Evolutionary conservation across 2,797 vertebrate species (phyloP).

Genomic region (Smutsia temminckii): DNA sequence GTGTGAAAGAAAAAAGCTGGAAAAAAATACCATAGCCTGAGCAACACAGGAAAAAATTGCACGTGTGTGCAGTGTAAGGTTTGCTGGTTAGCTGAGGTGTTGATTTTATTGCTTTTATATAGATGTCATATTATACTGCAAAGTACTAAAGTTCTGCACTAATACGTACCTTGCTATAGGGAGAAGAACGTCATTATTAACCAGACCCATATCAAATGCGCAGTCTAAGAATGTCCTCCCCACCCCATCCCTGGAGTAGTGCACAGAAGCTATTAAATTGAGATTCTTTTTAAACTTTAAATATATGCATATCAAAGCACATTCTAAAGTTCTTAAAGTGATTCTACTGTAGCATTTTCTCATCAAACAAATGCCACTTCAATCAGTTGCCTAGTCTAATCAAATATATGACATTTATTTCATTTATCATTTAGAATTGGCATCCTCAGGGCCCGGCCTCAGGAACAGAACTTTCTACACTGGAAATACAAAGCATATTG

Average conservation of each 20-base stretch:
- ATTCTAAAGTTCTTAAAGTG: background rate
- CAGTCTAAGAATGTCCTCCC: background rate
- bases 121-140: background rate
- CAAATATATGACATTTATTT: background rate
- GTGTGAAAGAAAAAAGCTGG: slow-evolving; percentile 2
- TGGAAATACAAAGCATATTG: background rate
- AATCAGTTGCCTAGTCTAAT: background rate
- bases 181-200: background rate
- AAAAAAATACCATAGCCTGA: background rate
- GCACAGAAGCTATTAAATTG: background rate
- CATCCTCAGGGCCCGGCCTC: background rate
- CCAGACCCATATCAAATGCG: background rate
- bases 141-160: background rate
- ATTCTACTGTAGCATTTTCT: background rate
- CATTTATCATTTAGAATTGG: background rate
- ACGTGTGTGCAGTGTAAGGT: background rate
- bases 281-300: background rate
- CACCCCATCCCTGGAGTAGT: background rate
- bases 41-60: background rate
- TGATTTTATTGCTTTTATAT: background rate
- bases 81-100: background rate
- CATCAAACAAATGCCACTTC: background rate
- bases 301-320: background rate
- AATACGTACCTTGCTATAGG: background rate
- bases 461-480: background rate